Conservation (phyloP, 2,888 invertebrate species). For the Spicauda simplicius region DNA sequence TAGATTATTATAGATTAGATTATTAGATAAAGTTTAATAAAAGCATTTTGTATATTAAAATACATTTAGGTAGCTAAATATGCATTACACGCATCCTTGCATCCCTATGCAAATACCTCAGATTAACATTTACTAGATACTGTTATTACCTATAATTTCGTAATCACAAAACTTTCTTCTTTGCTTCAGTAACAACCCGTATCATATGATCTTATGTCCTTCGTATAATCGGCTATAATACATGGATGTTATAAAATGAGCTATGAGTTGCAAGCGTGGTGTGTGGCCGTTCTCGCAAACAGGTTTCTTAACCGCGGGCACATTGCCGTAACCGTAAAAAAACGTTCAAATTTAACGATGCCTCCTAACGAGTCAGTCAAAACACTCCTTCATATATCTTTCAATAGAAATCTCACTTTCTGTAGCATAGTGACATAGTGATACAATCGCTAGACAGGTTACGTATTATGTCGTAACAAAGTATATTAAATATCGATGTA, state of each 20-base stretch:
- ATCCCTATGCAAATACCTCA: too few relatives aligned
- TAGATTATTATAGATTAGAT: too few relatives aligned
- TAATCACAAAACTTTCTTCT: too few relatives aligned
- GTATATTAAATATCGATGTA: not conserved
- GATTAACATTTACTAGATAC: too few relatives aligned
- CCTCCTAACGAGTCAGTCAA: conserved; percentile 55
- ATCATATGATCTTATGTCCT: not conserved
- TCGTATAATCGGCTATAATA: conserved; percentile 25
- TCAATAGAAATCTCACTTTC: conserved; percentile 70
- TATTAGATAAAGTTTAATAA: too few relatives aligned
- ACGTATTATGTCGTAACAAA: conserved; percentile 61
- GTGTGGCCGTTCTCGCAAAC: conserved; percentile 61
- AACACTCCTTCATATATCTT: conserved; percentile 56
- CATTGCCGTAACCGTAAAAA: conserved; percentile 59
- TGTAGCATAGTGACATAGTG: conserved; percentile 63
- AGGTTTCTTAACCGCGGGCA: conserved; percentile 60
- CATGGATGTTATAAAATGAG: conserved; percentile 31
- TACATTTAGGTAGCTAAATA: too few relatives aligned
- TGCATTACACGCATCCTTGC: too few relatives aligned
- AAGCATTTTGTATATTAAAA: too few relatives aligned
- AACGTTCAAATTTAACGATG: conserved; percentile 72
- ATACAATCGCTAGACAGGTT: conserved; percentile 55
- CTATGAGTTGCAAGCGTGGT: conserved; percentile 44
- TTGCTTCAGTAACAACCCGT: too few relatives aligned
- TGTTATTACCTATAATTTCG: too few relatives aligned